Evolutionary conservation across 2,888 invertebrate genomes (phyloP), one percentile per base, ranked within the genome.

Genomic region (Drosophila mimica): DNA sequence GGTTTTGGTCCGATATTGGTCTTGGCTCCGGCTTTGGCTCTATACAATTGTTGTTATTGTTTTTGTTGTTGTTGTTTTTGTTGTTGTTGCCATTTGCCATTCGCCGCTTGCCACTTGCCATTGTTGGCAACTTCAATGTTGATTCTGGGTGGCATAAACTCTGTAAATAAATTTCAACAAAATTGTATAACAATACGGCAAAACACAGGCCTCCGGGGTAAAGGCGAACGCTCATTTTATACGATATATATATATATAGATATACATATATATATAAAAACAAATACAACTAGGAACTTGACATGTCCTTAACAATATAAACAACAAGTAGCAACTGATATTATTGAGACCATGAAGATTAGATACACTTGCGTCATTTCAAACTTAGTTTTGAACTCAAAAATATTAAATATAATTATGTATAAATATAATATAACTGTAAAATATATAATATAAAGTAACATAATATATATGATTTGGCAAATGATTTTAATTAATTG

Each of bases 91-190:
- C 48, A 3, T n/a, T 34, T 58, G 70, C 76, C 48, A 36, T 28
- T 36, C 53, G 43, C 66, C 60, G 40, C 57, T 61, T 64, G 69
- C 28, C 65, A 33, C n/a, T 46, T 71, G 67, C 63, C 78, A 75
- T 76, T 82, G 78, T 80, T 80, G 86, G 80, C 90, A 90, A 86
- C 77, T 89, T 82, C 76, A 78, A 88, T 88, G 88, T 88, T 89
- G 88, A 88, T 82, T 85, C 79, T 83, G 88, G 80, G 89, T 78
- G 83, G 83, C 74, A 82, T 88, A 88, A 90, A 88, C 90, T 87
- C 89, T 76, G 88, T 90, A 88, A 88, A 88, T 90, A 88, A 88
- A 88, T 88, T 90, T 83, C 90, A 83, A 83, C 89, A 78, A 86
- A 90, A 88, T 90, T 88, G 90, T 88, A 78, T 88, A 88, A 88